Evolutionary conservation across 1,140 invertebrate genomes (phyloP).

Genomic region (Penaeus indicus): DNA sequence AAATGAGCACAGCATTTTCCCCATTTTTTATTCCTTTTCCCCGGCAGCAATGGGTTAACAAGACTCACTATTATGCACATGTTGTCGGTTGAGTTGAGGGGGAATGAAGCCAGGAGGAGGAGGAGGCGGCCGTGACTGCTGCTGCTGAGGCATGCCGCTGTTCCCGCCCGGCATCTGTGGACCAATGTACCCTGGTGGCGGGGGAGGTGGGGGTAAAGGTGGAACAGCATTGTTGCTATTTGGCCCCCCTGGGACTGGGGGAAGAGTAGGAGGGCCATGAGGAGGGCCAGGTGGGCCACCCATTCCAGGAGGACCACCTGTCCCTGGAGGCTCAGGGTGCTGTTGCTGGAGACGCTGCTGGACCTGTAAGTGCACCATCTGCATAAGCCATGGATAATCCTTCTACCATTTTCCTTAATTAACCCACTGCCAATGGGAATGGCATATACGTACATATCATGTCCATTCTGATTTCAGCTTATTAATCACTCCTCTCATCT

Average conservation of each 20-base stretch:
- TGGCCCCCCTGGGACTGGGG: conserved; percentile 9
- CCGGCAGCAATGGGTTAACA: not conserved
- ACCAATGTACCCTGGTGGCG: conserved; percentile 43
- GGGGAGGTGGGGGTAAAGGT: conserved; percentile 40
- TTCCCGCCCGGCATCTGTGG: not conserved
- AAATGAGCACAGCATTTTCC: no score
- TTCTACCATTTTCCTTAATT: no score
- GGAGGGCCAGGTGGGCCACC: conserved; percentile 28
- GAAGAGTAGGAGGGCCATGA: not conserved
- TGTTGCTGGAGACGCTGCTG: conserved; percentile 54
- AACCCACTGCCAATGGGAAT: no score
- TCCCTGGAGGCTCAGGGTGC: conserved; percentile 47
- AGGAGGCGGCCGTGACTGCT: conserved; percentile 24
- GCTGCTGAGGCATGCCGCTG: conserved; percentile 24
- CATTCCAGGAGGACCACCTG: not conserved
- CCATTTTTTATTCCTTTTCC: no score
- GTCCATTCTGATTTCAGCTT: no score
- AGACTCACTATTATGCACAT: conserved; percentile 44
- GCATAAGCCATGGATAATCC: no score
- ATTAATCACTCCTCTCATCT: no score
- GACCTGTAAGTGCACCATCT: conserved; percentile 30
- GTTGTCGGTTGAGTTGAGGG: conserved; percentile 46
- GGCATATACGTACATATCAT: no score
- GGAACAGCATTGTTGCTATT: conserved; percentile 35
- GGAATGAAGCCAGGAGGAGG: conserved; percentile 55